Evolutionary conservation across 2,888 invertebrate species (phyloP).

Genomic region (Chelonus formosanus): DNA sequence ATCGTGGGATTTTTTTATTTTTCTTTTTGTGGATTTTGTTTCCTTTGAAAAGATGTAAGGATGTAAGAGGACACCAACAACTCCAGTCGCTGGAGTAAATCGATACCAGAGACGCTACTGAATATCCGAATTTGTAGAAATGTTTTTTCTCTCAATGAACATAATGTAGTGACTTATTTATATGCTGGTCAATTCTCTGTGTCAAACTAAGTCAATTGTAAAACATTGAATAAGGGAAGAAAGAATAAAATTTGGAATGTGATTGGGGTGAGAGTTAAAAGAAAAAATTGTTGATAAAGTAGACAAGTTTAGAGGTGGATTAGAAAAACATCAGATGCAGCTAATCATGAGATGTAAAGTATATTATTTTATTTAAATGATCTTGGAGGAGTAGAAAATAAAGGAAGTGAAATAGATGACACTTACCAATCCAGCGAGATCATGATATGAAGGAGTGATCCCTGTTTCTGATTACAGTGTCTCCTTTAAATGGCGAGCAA

Average conservation of each 20-base stretch:
- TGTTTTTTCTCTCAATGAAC: neutral
- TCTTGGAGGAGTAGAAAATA: neutral
- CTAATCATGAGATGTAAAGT: too few relatives aligned
- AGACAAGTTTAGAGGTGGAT: too few relatives aligned
- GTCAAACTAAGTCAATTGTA: too few relatives aligned
- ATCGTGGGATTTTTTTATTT: slow-evolving; percentile 39
- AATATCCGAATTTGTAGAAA: slow-evolving; percentile 12
- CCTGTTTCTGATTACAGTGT: slow-evolving; percentile 18
- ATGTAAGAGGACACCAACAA: slow-evolving; percentile 30
- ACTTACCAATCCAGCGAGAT: neutral
- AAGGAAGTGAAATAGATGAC: neutral
- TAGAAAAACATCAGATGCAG: too few relatives aligned
- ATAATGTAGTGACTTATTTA: too few relatives aligned
- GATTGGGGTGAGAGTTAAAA: too few relatives aligned
- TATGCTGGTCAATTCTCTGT: too few relatives aligned
- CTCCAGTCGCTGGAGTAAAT: slow-evolving; percentile 19
- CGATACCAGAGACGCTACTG: slow-evolving; percentile 33
- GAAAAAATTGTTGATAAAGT: too few relatives aligned
- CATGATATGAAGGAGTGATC: slow-evolving; percentile 22
- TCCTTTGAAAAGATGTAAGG: neutral
- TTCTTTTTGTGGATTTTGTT: slow-evolving; percentile 3
- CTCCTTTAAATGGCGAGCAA: slow-evolving; percentile 48
- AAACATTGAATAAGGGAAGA: too few relatives aligned
- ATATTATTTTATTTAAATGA: too few relatives aligned
- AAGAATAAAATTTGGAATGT: too few relatives aligned